A percentile compares a stretch with the other conserved stretches of the same genome.
Conservation (phyloP, 92 coral and sea anemone species). For the Actinostola sp. region DNA sequence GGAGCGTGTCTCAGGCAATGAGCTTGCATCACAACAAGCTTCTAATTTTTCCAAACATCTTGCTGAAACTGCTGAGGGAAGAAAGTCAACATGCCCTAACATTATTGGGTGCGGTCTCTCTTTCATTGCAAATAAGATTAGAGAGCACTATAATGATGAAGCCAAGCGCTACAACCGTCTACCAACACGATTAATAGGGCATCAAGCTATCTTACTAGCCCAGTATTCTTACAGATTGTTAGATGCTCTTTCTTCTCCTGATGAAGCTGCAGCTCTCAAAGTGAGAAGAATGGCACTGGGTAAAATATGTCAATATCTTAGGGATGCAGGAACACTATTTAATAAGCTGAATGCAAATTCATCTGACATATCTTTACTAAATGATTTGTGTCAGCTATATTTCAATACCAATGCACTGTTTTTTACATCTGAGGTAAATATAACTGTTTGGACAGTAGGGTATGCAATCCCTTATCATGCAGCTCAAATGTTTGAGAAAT, state of each 20-base stretch:
- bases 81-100: neutral
- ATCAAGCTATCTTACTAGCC: conserved; percentile 43
- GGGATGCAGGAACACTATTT: conserved; percentile 40
- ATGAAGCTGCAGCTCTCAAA: conserved; percentile 33
- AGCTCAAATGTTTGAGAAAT: conserved; percentile 19
- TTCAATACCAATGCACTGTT: conserved; percentile 33
- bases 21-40: neutral
- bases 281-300: conserved; percentile 20
- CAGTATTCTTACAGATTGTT: conserved; percentile 13
- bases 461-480: conserved; percentile 66
- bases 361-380: conserved; percentile 18
- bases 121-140: conserved; percentile 22
- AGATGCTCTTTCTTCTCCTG: conserved; percentile 16
- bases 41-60: neutral
- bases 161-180: conserved; percentile 29
- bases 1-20: neutral
- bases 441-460: conserved; percentile 50
- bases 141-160: conserved; percentile 33
- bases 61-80: neutral
- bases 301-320: conserved; percentile 14
- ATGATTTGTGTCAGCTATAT: conserved; percentile 23
- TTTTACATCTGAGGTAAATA: conserved; percentile 24
- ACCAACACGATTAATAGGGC: conserved; percentile 30
- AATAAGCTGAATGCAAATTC: conserved; percentile 30
- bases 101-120: conserved; percentile 39